phyloP scores from a whole-genome alignment of 2,888 invertebrate genomes.

The Strigamia transsilvanica region DNA sequence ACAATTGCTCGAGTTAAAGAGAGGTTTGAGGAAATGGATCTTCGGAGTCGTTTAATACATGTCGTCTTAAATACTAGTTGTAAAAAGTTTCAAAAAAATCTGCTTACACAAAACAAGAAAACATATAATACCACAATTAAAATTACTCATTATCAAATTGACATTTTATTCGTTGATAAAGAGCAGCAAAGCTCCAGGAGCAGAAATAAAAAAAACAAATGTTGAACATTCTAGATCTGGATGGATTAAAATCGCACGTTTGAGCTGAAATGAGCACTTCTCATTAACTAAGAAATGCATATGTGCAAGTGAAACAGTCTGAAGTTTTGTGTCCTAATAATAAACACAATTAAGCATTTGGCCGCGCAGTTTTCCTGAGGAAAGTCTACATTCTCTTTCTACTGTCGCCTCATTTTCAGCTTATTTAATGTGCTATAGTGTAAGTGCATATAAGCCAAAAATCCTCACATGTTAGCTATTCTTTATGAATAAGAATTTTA shows the following conservation, averaged over 20 bases:
- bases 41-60: constrained; percentile 25
- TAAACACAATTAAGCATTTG: constrained; percentile 5
- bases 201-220: too few species aligned
- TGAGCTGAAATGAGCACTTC: too few species aligned
- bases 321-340: background rate
- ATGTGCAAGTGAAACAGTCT: background rate
- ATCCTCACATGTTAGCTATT: constrained; percentile 44
- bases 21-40: constrained; percentile 17
- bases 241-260: too few species aligned
- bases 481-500: constrained; percentile 42
- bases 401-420: constrained; percentile 36
- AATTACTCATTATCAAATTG: too few species aligned
- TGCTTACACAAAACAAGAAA: background rate
- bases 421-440: constrained; percentile 28
- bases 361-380: constrained; percentile 1
- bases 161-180: too few species aligned
- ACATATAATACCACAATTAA: too few species aligned
- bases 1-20: constrained; percentile 25
- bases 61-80: background rate
- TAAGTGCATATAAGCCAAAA: constrained; percentile 44
- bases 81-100: too few species aligned
- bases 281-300: too few species aligned
- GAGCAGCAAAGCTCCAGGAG: too few species aligned
- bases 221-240: too few species aligned
- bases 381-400: constrained; percentile 17